Evolutionary conservation across 2,888 invertebrate species (phyloP).

Genomic region (Thecophora atra): DNA sequence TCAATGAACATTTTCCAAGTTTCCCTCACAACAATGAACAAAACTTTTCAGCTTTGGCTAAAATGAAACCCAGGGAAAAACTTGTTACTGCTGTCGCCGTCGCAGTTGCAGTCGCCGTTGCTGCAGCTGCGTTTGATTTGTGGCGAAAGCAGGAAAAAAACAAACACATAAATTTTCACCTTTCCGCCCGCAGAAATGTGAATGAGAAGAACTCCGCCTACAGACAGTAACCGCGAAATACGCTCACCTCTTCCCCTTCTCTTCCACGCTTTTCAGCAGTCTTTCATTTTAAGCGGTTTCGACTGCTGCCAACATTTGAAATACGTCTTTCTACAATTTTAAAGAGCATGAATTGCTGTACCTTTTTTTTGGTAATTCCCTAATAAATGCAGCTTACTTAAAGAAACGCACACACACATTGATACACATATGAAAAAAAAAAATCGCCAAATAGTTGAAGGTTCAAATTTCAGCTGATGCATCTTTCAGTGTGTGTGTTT

Average conservation of each 20-base stretch:
- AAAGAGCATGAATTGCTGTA: no score
- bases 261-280: no score
- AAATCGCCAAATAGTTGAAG: background rate
- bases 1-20: background rate
- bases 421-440: background rate
- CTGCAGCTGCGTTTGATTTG: background rate
- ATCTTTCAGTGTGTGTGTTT: background rate
- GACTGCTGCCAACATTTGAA: no score
- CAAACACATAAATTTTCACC: constrained; percentile 29
- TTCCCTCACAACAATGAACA: background rate
- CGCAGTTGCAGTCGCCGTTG: constrained; percentile 2
- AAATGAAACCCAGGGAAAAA: background rate
- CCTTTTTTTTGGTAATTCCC: no score
- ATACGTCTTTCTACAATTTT: no score
- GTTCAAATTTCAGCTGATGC: background rate
- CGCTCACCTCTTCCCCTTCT: no score
- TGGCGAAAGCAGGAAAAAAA: background rate
- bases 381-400: background rate
- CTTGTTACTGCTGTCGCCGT: constrained; percentile 6
- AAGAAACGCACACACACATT: background rate
- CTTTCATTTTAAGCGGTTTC: no score
- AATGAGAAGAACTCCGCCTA: background rate
- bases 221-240: background rate
- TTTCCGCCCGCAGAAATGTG: constrained; percentile 15
- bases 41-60: no score